Percentiles rank a stretch among this genome's conserved stretches.
Conservation (phyloP, 2,888 invertebrate species). For the Lysandra coridon region DNA sequence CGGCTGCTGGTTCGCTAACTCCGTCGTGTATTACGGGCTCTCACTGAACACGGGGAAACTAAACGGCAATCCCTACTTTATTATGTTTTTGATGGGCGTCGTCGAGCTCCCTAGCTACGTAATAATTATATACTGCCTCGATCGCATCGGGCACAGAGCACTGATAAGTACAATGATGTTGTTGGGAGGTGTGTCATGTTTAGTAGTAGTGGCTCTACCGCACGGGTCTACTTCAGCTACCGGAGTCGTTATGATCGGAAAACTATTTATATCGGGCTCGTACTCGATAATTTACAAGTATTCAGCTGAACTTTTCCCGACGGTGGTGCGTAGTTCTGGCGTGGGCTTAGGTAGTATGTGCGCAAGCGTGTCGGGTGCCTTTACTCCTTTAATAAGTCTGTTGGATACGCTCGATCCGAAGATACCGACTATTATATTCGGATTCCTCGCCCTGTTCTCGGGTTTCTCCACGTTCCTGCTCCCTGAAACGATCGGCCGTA, state of each 20-base stretch:
- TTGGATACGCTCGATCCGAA: constrained; percentile 89
- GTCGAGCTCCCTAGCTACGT: constrained; percentile 91
- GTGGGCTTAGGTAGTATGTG: constrained; percentile 92
- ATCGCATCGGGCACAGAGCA: constrained; percentile 87
- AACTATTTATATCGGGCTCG: constrained; percentile 90
- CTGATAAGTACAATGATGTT: constrained; percentile 89
- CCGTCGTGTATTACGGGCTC: constrained; percentile 91
- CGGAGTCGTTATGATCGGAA: constrained; percentile 87
- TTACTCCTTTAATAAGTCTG: constrained; percentile 88
- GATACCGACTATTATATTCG: constrained; percentile 89
- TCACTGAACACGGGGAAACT: constrained; percentile 90
- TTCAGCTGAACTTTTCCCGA: constrained; percentile 92
- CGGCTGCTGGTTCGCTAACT: constrained; percentile 92
- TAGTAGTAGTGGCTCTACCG: constrained; percentile 85
- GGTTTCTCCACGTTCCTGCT: constrained; percentile 87
- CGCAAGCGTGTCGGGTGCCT: constrained; percentile 89
- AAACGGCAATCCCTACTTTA: constrained; percentile 89
- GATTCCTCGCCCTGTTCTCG: constrained; percentile 85
- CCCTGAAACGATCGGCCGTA: constrained; percentile 90
- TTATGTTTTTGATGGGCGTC: constrained; percentile 87
- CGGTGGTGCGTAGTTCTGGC: constrained; percentile 91
- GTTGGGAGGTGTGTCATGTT: constrained; percentile 88
- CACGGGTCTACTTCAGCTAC: constrained; percentile 82
- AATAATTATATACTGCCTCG: constrained; percentile 86
- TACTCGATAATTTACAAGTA: constrained; percentile 93